Evolutionary conservation across 2,888 invertebrate species (phyloP).

Genomic region (Lithophane leautieri): DNA sequence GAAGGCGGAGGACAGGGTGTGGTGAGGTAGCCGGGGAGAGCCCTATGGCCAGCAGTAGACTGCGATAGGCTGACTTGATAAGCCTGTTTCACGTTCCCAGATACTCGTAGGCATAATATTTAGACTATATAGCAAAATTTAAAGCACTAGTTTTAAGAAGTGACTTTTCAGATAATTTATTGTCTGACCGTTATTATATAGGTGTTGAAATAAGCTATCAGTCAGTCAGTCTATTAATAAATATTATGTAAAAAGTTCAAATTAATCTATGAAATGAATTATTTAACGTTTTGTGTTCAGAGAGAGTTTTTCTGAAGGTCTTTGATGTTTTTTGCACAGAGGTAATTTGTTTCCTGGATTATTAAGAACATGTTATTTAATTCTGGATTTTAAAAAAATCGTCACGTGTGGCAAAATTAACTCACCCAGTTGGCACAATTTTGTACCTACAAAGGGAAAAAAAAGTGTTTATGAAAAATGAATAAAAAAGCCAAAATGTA

Average conservation of each 20-base stretch:
- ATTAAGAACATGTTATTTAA: neutral
- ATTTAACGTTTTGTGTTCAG: neutral
- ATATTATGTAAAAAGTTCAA: neutral
- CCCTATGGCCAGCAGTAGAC: neutral
- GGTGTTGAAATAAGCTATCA: too few relatives aligned
- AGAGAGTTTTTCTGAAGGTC: neutral
- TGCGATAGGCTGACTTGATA: neutral
- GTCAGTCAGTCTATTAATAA: too few relatives aligned
- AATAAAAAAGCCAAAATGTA: neutral
- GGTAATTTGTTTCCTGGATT: neutral
- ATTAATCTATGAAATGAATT: neutral
- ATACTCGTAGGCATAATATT: too few relatives aligned
- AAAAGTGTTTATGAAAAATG: neutral
- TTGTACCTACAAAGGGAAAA: neutral
- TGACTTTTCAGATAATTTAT: too few relatives aligned
- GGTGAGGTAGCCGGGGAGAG: too few relatives aligned
- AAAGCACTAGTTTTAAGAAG: too few relatives aligned
- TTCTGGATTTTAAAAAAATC: neutral
- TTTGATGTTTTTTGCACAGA: neutral
- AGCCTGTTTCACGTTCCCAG: too few relatives aligned
- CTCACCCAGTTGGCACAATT: slow-evolving; percentile 5
- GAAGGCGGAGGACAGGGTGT: too few relatives aligned
- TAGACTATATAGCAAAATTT: too few relatives aligned
- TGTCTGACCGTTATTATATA: too few relatives aligned
- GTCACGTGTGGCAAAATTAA: neutral